These are phyloP conservation scores for Drosophila nigritarsus DNA, from an alignment of 2,888 invertebrate genomes.

Conservation along the genomic window DNA sequence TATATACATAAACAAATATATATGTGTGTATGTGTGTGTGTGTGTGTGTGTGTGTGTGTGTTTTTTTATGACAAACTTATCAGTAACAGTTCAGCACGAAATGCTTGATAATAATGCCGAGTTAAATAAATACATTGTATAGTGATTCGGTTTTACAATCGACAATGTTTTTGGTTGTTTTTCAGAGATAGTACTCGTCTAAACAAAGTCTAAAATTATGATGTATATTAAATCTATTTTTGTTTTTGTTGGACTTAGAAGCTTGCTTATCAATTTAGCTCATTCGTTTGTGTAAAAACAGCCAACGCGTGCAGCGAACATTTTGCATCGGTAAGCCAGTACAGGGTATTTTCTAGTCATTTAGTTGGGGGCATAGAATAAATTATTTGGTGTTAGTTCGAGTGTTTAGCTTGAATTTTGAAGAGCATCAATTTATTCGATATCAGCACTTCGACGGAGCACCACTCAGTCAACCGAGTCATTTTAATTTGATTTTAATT, in stretches of 20 bases:
- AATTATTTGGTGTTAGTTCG: background rate
- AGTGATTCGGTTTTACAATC: background rate
- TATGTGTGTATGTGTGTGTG: background rate
- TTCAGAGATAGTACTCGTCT: background rate
- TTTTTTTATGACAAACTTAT: constrained; percentile 11
- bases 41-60: background rate
- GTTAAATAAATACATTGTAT: background rate
- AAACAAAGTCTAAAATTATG: background rate
- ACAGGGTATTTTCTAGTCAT: background rate
- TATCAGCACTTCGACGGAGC: too few relatives aligned
- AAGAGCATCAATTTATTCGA: constrained; percentile 10
- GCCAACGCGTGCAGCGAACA: background rate
- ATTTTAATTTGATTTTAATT: constrained; percentile 45
- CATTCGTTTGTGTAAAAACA: background rate
- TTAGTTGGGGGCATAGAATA: background rate
- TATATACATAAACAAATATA: background rate
- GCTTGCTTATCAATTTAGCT: constrained; percentile 3
- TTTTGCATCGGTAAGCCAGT: background rate
- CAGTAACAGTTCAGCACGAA: constrained; percentile 3
- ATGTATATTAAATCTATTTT: background rate
- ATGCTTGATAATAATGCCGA: background rate
- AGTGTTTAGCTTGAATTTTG: background rate
- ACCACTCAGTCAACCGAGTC: background rate
- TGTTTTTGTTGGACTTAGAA: background rate
- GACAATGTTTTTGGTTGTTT: background rate